Percentiles rank a stretch among this genome's conserved stretches.
phyloP scores from a whole-genome alignment of 2,888 invertebrate species.

The Melieria omissa region DNA sequence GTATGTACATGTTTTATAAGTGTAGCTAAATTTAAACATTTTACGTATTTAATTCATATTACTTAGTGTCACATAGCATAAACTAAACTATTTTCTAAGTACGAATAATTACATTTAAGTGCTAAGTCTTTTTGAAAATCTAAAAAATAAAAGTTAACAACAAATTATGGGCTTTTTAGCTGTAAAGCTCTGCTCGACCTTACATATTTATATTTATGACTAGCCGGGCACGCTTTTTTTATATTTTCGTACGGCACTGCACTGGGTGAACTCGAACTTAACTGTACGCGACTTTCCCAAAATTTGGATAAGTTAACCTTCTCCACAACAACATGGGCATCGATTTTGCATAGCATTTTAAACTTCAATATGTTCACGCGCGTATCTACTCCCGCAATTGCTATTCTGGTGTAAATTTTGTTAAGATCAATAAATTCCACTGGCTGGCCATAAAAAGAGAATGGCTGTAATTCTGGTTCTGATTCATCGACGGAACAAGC shows the following conservation, averaged over 20 bases:
- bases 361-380: slow-evolving; percentile 52
- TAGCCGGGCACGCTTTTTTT: slow-evolving; percentile 52
- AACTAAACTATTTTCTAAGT: no score
- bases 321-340: slow-evolving; percentile 47
- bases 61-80: no score
- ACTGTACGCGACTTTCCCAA: no score
- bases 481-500: neutral
- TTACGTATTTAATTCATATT: no score
- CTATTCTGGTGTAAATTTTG: slow-evolving; percentile 52
- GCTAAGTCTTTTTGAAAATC: no score
- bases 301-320: slow-evolving; percentile 36
- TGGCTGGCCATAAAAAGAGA: slow-evolving; percentile 48
- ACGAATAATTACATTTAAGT: no score
- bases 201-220: slow-evolving; percentile 42
- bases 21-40: no score
- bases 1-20: no score
- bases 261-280: neutral
- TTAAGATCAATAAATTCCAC: slow-evolving; percentile 47
- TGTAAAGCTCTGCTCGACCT: neutral
- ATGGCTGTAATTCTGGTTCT: slow-evolving; percentile 41
- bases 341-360: slow-evolving; percentile 50
- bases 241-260: slow-evolving; percentile 22
- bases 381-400: slow-evolving; percentile 50
- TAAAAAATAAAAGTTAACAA: no score
- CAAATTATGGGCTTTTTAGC: no score